Conservation (phyloP, 2,888 invertebrate species). For the Chalcosyrphus nemorum region DNA sequence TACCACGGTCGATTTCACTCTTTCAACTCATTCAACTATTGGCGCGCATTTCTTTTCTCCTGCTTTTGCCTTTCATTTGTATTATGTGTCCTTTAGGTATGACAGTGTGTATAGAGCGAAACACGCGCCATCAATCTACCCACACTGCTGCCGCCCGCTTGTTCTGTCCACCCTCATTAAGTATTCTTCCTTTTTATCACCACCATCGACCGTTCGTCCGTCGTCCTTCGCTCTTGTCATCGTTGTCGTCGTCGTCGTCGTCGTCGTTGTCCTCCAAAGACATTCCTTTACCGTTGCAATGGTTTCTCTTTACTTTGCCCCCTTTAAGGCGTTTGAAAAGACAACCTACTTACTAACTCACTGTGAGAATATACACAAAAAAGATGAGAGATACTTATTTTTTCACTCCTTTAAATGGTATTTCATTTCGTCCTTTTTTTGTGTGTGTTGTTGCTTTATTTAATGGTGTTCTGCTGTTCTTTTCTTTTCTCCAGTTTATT, state of each 20-base stretch:
- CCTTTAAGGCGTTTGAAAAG: constrained; percentile 16
- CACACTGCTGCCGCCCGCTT: constrained; percentile 4
- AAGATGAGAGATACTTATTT: constrained; percentile 48
- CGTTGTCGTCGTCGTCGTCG: not conserved
- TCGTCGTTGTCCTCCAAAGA: constrained; percentile 13
- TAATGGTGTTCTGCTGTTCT: constrained; percentile 29
- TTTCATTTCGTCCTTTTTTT: constrained; percentile 49
- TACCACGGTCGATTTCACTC: constrained; percentile 54
- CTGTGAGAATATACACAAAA: constrained; percentile 18
- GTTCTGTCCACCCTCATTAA: constrained; percentile 47
- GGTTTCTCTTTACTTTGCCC: not conserved
- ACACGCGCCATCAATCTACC: constrained; percentile 64
- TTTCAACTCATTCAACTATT: constrained; percentile 49
- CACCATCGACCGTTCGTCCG: constrained; percentile 1
- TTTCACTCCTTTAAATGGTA: constrained; percentile 51
- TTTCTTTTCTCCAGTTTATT: not conserved
- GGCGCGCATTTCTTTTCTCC: constrained; percentile 25
- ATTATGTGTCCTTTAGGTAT: not conserved
- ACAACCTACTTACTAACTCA: constrained; percentile 46
- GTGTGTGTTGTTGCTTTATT: constrained; percentile 15
- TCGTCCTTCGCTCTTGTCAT: constrained; percentile 8
- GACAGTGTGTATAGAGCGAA: constrained; percentile 1
- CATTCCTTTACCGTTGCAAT: constrained; percentile 38
- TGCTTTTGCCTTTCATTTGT: not conserved
- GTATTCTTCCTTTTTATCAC: constrained; percentile 62